Evolutionary conservation across 2,113 vertebrate species (phyloP).

Genomic region (Hypanus sabinus): DNA sequence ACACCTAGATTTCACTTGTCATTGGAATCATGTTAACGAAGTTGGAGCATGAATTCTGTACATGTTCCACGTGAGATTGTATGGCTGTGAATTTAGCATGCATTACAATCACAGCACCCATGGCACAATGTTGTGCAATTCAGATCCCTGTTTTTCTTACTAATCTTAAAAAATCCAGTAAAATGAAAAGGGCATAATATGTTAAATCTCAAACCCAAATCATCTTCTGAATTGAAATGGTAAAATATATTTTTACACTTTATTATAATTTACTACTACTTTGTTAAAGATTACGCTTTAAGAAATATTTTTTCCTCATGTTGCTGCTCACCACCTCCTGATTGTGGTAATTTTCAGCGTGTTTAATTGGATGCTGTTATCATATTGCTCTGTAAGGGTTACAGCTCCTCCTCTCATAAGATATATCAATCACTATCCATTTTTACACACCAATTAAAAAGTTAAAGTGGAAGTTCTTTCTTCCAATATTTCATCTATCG

Average conservation of each 20-base stretch:
- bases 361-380: neutral
- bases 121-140: too few relatives aligned
- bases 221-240: neutral
- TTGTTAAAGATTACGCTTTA: neutral
- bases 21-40: too few relatives aligned
- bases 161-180: neutral
- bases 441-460: constrained; percentile 7
- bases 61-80: too few relatives aligned
- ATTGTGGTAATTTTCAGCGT: neutral
- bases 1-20: too few relatives aligned
- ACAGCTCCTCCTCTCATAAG: neutral
- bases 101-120: too few relatives aligned
- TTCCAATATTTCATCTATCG: neutral
- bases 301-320: neutral
- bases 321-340: neutral
- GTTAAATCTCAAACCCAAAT: neutral
- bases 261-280: neutral
- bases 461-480: neutral
- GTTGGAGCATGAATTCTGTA: too few relatives aligned
- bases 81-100: too few relatives aligned
- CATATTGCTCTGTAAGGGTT: neutral
- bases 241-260: neutral
- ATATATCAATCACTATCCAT: neutral
- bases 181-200: neutral
- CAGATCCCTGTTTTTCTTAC: neutral